Conservation (phyloP, 2,797 vertebrate genomes). For the Lacerta viridis region DNA sequence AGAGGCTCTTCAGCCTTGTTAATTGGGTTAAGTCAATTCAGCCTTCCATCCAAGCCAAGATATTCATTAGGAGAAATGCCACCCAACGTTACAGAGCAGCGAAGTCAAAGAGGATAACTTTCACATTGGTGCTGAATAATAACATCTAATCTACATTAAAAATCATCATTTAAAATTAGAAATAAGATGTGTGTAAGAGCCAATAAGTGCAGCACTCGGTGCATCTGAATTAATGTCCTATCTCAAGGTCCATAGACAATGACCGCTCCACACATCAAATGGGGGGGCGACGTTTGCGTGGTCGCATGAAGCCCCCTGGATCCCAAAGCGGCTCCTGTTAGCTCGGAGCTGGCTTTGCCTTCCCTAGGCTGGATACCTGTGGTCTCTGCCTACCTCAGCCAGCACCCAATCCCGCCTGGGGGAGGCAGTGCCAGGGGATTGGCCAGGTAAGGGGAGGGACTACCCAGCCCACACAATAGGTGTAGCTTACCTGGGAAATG, state of each 20-base stretch:
- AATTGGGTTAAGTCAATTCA: conserved; percentile 73
- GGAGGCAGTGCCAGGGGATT: too few species aligned
- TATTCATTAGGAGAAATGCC: conserved; percentile 62
- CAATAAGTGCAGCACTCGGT: conserved; percentile 22
- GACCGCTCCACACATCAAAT: too few species aligned
- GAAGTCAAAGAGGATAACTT: conserved; percentile 47
- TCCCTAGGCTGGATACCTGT: too few species aligned
- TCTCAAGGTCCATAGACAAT: neutral
- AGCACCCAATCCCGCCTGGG: too few species aligned
- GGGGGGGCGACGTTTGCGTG: too few species aligned
- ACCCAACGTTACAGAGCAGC: conserved; percentile 46
- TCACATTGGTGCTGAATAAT: conserved; percentile 60
- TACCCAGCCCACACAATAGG: too few species aligned
- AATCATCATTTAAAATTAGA: conserved; percentile 53
- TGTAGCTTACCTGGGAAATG: too few species aligned
- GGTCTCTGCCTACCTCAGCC: too few species aligned
- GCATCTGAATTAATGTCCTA: conserved; percentile 26
- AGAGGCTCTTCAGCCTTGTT: conserved; percentile 60
- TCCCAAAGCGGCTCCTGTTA: too few species aligned
- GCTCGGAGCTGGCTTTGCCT: too few species aligned
- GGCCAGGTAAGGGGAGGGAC: too few species aligned
- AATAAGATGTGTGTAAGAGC: conserved; percentile 17
- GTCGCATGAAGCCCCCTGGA: too few species aligned
- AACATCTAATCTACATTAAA: conserved; percentile 61
- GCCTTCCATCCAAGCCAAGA: conserved; percentile 54